Conservation (phyloP, 2,888 invertebrate species). For the Mythimna impura region DNA sequence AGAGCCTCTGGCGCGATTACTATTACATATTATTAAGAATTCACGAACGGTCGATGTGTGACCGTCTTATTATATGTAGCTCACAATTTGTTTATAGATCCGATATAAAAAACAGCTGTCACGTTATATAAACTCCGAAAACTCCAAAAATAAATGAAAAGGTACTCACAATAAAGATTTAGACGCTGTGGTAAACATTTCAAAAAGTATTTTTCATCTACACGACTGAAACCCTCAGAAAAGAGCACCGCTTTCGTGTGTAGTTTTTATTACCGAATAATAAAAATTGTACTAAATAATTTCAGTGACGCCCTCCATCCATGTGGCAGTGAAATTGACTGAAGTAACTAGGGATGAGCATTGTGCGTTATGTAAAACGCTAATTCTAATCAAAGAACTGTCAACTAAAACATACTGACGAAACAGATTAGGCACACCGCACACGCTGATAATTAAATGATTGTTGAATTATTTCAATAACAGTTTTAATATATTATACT, state of each 20-base stretch:
- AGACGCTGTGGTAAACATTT: slow-evolving; percentile 88
- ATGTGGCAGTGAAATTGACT: slow-evolving; percentile 77
- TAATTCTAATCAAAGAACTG: neutral
- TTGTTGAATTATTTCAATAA: no score
- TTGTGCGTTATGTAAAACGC: no score
- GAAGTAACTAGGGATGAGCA: slow-evolving; percentile 51
- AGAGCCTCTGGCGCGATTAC: neutral
- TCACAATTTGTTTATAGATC: slow-evolving; percentile 75
- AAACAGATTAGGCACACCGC: neutral
- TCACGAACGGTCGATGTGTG: slow-evolving; percentile 19
- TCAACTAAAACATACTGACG: slow-evolving; percentile 17
- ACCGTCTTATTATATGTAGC: slow-evolving; percentile 50
- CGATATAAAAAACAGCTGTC: slow-evolving; percentile 85
- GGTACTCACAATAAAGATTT: slow-evolving; percentile 87
- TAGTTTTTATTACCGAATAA: slow-evolving; percentile 67
- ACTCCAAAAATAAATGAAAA: slow-evolving; percentile 85
- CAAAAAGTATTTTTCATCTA: slow-evolving; percentile 80
- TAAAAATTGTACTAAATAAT: slow-evolving; percentile 55
- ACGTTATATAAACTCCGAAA: slow-evolving; percentile 90
- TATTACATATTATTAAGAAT: slow-evolving; percentile 21
- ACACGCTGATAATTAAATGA: no score
- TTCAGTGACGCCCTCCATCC: slow-evolving; percentile 83
- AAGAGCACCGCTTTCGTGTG: slow-evolving; percentile 68
- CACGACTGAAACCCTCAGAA: slow-evolving; percentile 68
- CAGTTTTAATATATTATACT: no score